Evolutionary conservation across 2,888 invertebrate genomes (phyloP), one percentile per base, ranked within the genome.

Genomic region (Hypomecis atomaria): DNA sequence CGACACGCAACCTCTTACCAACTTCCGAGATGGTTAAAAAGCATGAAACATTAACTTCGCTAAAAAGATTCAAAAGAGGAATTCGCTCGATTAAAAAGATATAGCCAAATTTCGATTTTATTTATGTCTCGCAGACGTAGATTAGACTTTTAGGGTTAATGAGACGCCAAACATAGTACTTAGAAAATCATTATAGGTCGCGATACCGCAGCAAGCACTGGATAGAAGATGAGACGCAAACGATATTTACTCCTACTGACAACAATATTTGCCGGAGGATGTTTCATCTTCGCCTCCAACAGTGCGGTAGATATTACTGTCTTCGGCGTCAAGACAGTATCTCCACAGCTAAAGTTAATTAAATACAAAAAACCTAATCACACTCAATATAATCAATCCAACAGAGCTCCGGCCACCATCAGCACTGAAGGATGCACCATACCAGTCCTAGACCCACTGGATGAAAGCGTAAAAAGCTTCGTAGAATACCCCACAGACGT

Each of bases 371-470:
- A n/a, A n/a, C n/a, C n/a, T n/a, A n/a, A n/a, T n/a, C n/a, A n/a
- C n/a, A n/a, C n/a, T n/a, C n/a, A n/a, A n/a, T n/a, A n/a, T n/a
- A n/a, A 42, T 55, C 63, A 36, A 11, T 59, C 62, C 55, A 37
- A 37, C 10, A 11, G 61, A 37, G 34, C 56, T n/a, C 59, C 66
- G 44, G 93, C 87, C 70, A 81, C 93, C 10, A 92, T 95, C 54
- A 86, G 89, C 71, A 95, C 94, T 2, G 81, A 88, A 67, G 95
- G 95, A 10, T 95, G 95, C 75, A 90, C 89, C 36, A 95, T 96
- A 73, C 94, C 95, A 1, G 89, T 90, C 4, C 86, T 95, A 79
- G 89, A 94, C 64, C 92, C 94, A 0, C 90, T 93, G 59, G 94
- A 94, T 76, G 77, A 86, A 0, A 80, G 86, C 36, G 86, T 94